These are phyloP conservation scores for Drosophila pegasa DNA, from an alignment of 2,888 invertebrate species.

Conservation along the genomic window DNA sequence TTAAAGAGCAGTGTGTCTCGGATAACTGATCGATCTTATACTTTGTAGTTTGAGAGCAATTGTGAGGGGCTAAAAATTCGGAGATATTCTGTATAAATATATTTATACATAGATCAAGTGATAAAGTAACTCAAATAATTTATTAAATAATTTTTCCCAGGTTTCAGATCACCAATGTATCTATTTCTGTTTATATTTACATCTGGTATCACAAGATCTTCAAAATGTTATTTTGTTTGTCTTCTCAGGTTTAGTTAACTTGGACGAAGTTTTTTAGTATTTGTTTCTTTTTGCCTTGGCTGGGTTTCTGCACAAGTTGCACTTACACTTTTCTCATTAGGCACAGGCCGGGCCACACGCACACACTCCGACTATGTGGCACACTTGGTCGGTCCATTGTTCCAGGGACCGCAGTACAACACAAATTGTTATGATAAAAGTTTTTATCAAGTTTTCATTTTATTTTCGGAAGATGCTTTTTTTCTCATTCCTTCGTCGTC, in stretches of 20 bases:
- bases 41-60: background rate
- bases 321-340: constrained; percentile 73
- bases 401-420: constrained; percentile 58
- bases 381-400: constrained; percentile 46
- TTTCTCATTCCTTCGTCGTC: constrained; percentile 22
- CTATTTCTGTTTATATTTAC: background rate
- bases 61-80: background rate
- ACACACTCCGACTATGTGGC: constrained; percentile 30
- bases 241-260: constrained; percentile 21
- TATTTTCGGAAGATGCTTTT: constrained; percentile 31
- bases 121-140: background rate
- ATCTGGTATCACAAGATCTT: background rate
- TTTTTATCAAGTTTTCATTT: constrained; percentile 75
- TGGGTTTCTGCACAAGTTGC: constrained; percentile 50
- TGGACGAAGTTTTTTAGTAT: constrained; percentile 9
- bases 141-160: background rate
- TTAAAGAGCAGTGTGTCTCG: background rate
- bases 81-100: too few species aligned
- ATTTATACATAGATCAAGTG: too few species aligned
- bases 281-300: constrained; percentile 19
- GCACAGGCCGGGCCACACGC: constrained; percentile 23
- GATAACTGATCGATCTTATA: constrained; percentile 20
- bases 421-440: constrained; percentile 81
- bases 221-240: background rate
- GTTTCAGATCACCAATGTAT: too few species aligned